Conservation (phyloP, 2,888 invertebrate genomes). For the Sarcophaga variegata region DNA sequence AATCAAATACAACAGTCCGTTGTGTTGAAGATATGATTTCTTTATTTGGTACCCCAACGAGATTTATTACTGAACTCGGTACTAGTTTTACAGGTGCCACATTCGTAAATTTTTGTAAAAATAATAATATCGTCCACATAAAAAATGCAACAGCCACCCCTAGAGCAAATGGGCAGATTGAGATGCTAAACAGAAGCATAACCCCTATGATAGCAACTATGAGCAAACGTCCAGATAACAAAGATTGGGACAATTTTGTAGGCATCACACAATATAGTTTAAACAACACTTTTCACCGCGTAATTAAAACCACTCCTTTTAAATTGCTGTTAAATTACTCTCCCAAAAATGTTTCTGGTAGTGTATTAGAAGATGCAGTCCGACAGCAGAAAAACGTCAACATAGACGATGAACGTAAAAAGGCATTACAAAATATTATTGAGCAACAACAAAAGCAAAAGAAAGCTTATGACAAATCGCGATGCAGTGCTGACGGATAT, state of each 20-base stretch:
- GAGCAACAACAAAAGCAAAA: conserved; percentile 52
- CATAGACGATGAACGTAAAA: too few relatives aligned
- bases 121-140: conserved; percentile 67
- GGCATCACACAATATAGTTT: conserved; percentile 69
- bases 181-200: conserved; percentile 72
- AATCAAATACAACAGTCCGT: conserved; percentile 73
- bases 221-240: conserved; percentile 61
- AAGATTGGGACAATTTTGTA: conserved; percentile 70
- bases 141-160: conserved; percentile 73
- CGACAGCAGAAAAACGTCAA: conserved; percentile 5
- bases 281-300: conserved; percentile 63
- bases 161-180: conserved; percentile 73
- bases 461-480: conserved; percentile 34
- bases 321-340: conserved; percentile 62
- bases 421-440: not conserved
- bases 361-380: conserved; percentile 28
- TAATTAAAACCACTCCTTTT: conserved; percentile 66
- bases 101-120: conserved; percentile 75
- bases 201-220: conserved; percentile 67
- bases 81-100: conserved; percentile 76
- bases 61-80: conserved; percentile 79
- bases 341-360: conserved; percentile 46
- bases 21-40: conserved; percentile 73
- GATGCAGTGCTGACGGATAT: conserved; percentile 45
- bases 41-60: conserved; percentile 74